Percentiles rank a stretch among this genome's conserved stretches.
Evolutionary conservation across 2,888 invertebrate species (phyloP).

Genomic region (Pardosa pseudoannulata): DNA sequence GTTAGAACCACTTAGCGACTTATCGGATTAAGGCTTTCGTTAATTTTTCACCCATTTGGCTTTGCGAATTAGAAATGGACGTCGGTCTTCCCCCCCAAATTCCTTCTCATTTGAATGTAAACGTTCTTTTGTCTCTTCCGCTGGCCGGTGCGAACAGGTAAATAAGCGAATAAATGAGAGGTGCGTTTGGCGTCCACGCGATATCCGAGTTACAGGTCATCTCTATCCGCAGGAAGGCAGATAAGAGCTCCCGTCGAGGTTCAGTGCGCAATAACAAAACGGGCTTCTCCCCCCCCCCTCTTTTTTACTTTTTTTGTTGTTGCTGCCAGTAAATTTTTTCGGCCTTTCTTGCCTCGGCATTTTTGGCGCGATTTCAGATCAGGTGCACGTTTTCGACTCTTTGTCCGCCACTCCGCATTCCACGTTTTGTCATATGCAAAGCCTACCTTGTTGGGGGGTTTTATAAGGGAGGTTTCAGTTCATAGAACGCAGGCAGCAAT

Average conservation of each 20-base stretch:
- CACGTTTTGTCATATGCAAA: background rate
- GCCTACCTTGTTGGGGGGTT: background rate
- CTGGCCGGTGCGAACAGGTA: too few species aligned
- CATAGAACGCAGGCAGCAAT: too few species aligned
- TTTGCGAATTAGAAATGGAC: too few species aligned
- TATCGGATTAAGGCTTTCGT: too few species aligned
- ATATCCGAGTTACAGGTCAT: slow-evolving; percentile 8
- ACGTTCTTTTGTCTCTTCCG: too few species aligned
- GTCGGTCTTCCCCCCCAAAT: too few species aligned
- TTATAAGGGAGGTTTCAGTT: too few species aligned
- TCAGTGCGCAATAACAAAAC: slow-evolving; percentile 7
- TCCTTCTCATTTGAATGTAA: too few species aligned
- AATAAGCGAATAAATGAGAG: too few species aligned
- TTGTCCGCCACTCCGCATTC: background rate
- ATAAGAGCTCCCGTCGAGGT: slow-evolving; percentile 5
- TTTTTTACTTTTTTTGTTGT: too few species aligned
- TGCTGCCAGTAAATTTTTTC: background rate
- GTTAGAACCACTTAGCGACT: too few species aligned
- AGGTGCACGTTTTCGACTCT: background rate
- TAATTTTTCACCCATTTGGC: too few species aligned
- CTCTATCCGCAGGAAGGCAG: slow-evolving; percentile 14
- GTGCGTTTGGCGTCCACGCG: background rate
- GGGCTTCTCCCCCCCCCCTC: background rate
- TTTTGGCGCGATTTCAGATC: slow-evolving; percentile 3
- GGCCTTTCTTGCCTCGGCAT: background rate